phyloP scores from a whole-genome alignment of 2,888 invertebrate species.

The Anthrax anthrax region DNA sequence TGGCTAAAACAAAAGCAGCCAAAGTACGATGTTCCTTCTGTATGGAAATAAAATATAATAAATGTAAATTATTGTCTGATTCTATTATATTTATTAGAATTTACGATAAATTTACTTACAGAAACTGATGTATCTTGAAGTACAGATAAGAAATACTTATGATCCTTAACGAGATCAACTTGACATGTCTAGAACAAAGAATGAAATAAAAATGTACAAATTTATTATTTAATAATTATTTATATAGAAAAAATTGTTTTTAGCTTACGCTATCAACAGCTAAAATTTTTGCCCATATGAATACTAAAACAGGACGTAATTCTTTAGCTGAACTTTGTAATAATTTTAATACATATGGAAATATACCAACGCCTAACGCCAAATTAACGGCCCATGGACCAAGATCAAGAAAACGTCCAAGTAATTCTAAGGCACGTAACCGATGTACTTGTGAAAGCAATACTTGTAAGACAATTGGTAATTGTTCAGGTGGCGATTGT shows the following conservation, averaged over 20 bases:
- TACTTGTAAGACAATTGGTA: conserved; percentile 94
- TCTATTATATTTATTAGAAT: too few species aligned
- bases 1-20: conserved; percentile 89
- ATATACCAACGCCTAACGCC: conserved; percentile 93
- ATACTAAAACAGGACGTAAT: conserved; percentile 81
- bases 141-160: conserved; percentile 87
- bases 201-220: conserved; percentile 3
- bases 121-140: conserved; percentile 75
- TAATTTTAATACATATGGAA: conserved; percentile 94
- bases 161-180: conserved; percentile 85
- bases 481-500: conserved; percentile 83
- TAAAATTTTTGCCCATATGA: conserved; percentile 98
- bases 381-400: conserved; percentile 93
- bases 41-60: not conserved
- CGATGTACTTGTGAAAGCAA: conserved; percentile 63
- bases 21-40: conserved; percentile 76
- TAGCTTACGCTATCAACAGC: conserved; percentile 80
- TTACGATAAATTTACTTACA: conserved; percentile 45
- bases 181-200: conserved; percentile 66
- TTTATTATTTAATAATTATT: too few species aligned
- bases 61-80: not conserved
- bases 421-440: conserved; percentile 80
- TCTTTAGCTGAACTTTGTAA: conserved; percentile 90
- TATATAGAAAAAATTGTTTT: not conserved
- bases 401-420: conserved; percentile 87